phyloP scores from a whole-genome alignment of 1,140 invertebrate genomes.

The Bombyx mandarina region DNA sequence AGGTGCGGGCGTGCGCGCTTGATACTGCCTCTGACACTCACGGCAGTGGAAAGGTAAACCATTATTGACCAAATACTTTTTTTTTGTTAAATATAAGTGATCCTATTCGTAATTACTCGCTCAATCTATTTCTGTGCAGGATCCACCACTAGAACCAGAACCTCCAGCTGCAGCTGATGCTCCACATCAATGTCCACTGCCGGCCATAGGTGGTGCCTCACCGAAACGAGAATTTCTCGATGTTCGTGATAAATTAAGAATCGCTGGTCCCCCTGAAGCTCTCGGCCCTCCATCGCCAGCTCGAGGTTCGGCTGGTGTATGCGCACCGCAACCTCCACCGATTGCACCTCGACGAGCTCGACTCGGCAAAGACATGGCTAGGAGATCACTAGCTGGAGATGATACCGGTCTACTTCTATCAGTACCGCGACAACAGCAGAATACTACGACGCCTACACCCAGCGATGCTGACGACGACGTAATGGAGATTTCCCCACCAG shows the following conservation, averaged over 20 bases:
- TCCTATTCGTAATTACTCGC: neutral
- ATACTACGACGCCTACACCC: conserved; percentile 27
- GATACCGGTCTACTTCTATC: conserved; percentile 45
- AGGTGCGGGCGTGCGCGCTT: conserved; percentile 57
- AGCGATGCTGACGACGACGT: conserved; percentile 57
- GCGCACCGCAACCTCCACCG: conserved; percentile 68
- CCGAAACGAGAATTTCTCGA: conserved; percentile 57
- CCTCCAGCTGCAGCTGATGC: conserved; percentile 73
- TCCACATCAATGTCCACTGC: conserved; percentile 51
- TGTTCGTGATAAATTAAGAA: conserved; percentile 64
- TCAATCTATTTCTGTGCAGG: conserved; percentile 27
- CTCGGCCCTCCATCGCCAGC: conserved; percentile 78
- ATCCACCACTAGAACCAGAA: conserved; percentile 70
- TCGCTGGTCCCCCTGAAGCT: conserved; percentile 69
- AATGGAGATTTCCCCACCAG: conserved; percentile 55
- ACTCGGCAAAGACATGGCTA: conserved; percentile 78
- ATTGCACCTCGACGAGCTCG: conserved; percentile 71
- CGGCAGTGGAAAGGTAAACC: conserved; percentile 57
- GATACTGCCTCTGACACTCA: conserved; percentile 51
- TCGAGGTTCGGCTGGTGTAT: conserved; percentile 74
- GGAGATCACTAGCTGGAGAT: conserved; percentile 69
- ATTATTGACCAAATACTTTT: neutral
- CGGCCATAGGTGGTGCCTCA: conserved; percentile 55
- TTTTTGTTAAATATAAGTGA: neutral
- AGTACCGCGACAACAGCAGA: conserved; percentile 23